Conservation (phyloP, 2,113 vertebrate species). For the Serinus canaria region DNA sequence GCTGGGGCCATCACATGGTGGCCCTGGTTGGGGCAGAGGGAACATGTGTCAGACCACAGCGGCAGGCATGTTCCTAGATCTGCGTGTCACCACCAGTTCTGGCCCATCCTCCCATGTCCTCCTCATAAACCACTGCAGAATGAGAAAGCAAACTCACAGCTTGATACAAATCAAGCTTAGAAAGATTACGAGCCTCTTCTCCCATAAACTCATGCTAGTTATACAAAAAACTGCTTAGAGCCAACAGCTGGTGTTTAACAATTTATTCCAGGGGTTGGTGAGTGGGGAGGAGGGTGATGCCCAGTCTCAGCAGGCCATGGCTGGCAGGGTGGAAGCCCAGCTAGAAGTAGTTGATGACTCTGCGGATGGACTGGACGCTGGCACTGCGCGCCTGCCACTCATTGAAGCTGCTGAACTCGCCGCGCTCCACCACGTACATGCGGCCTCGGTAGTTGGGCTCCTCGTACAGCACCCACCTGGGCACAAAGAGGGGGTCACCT, state of each 20-base stretch:
- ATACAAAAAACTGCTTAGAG: neutral
- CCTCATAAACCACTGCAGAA: neutral
- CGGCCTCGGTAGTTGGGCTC: constrained; percentile 91
- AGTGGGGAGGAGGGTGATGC: neutral
- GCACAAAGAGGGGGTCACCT: neutral
- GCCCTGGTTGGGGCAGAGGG: neutral
- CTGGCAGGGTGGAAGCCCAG: neutral
- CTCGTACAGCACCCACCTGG: constrained; percentile 88
- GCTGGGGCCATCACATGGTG: neutral
- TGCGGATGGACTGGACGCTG: constrained; percentile 87
- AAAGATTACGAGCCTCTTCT: neutral
- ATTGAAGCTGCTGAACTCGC: constrained; percentile 81
- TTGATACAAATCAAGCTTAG: accelerated
- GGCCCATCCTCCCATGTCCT: neutral
- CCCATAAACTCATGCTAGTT: neutral
- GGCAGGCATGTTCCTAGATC: accelerated
- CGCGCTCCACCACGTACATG: constrained; percentile 90
- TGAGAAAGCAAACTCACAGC: neutral
- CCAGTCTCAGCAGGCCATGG: neutral
- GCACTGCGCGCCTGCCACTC: constrained; percentile 87
- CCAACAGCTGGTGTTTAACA: neutral
- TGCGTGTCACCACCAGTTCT: neutral
- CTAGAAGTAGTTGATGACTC: constrained; percentile 91
- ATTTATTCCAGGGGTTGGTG: constrained; percentile 75
- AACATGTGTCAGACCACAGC: neutral